These are phyloP conservation scores for Sesamia inferens DNA, from an alignment of 2,888 invertebrate genomes.

Conservation along the genomic window DNA sequence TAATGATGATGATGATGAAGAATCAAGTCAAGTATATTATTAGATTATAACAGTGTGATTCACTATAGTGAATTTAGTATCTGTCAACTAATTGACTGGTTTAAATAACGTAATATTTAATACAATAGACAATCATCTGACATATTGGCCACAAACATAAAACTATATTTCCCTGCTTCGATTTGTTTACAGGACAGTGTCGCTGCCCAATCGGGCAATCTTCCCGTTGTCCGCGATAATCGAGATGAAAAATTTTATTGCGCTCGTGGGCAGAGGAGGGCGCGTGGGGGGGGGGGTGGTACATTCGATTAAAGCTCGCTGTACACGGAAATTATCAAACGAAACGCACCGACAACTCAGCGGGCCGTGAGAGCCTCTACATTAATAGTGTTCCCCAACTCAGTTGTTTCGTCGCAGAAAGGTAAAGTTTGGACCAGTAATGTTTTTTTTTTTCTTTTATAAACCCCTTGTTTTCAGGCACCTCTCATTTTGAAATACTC, in stretches of 20 bases:
- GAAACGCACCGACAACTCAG: constrained; percentile 87
- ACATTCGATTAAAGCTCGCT: constrained; percentile 88
- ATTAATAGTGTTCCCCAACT: constrained; percentile 86
- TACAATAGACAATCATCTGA: not conserved
- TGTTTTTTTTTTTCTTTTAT: constrained; percentile 73
- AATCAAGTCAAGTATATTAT: too few species aligned
- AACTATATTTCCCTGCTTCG: not conserved
- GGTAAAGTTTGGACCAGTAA: constrained; percentile 71
- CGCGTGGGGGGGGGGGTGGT: constrained; percentile 66
- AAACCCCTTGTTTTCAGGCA: constrained; percentile 75
- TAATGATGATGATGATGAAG: too few species aligned
- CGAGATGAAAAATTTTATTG: constrained; percentile 82
- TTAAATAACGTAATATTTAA: not conserved
- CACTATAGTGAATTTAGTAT: not conserved
- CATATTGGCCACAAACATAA: not conserved
- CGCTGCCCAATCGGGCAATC: constrained; percentile 69
- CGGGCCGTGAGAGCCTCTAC: constrained; percentile 85
- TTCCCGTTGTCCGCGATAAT: constrained; percentile 74
- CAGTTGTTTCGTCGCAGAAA: constrained; percentile 80
- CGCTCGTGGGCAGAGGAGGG: constrained; percentile 68
- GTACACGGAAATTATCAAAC: constrained; percentile 89
- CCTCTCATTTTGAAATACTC: constrained; percentile 73
- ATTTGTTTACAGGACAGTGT: constrained; percentile 60
- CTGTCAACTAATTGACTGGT: not conserved
- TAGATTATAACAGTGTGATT: too few species aligned